These are phyloP conservation scores for Gymnocheta viridis DNA, from an alignment of 2,888 invertebrate genomes.

Conservation along the genomic window DNA sequence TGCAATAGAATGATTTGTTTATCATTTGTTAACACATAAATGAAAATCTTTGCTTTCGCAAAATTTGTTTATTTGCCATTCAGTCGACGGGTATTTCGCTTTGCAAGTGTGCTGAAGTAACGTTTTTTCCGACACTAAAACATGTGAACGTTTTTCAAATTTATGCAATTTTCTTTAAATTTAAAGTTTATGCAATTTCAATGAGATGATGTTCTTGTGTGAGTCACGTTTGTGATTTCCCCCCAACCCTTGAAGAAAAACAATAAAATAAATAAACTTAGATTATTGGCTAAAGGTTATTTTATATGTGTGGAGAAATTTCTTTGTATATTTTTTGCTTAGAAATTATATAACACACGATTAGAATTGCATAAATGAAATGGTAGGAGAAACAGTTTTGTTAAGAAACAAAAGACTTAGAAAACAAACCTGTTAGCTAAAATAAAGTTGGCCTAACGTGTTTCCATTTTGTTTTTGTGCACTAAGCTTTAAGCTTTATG, in stretches of 20 bases:
- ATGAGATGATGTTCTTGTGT: slow-evolving; percentile 20
- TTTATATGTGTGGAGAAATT: background rate
- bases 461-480: too few species aligned
- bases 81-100: background rate
- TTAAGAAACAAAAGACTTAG: slow-evolving; percentile 46
- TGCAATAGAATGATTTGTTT: slow-evolving; percentile 67
- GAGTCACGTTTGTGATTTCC: slow-evolving; percentile 62
- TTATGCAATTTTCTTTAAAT: slow-evolving; percentile 51
- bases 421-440: background rate
- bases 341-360: slow-evolving; percentile 42
- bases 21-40: slow-evolving; percentile 60
- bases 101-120: slow-evolving; percentile 28
- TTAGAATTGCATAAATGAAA: slow-evolving; percentile 6
- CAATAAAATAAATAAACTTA: slow-evolving; percentile 54
- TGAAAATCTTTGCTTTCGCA: slow-evolving; percentile 16
- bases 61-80: slow-evolving; percentile 35
- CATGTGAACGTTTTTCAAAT: slow-evolving; percentile 61
- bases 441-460: background rate
- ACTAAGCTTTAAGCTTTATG: too few species aligned
- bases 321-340: background rate
- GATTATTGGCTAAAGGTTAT: slow-evolving; percentile 39
- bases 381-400: background rate
- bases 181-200: slow-evolving; percentile 61
- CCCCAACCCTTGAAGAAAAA: slow-evolving; percentile 10
- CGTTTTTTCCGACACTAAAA: slow-evolving; percentile 29